Evolutionary conservation across 2,888 invertebrate genomes (phyloP).

Genomic region (Caenorhabditis sulstoni): DNA sequence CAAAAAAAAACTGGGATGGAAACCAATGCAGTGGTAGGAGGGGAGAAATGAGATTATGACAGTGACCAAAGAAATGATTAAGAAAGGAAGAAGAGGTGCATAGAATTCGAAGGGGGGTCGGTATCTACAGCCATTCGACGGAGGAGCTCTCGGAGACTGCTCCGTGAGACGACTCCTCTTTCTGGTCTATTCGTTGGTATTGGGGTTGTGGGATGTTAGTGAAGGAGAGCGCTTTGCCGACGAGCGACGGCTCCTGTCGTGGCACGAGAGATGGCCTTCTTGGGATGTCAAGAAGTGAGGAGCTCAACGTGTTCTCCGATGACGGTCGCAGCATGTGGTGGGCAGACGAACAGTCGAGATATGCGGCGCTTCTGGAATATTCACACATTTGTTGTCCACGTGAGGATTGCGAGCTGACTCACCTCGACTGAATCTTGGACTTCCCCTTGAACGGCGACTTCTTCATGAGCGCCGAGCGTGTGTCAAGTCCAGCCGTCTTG

Average conservation of each 20-base stretch:
- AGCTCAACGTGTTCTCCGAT: slow-evolving; percentile 45
- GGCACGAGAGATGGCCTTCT: slow-evolving; percentile 57
- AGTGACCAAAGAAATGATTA: slow-evolving; percentile 1
- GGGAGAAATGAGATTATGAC: not conserved
- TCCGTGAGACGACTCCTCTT: slow-evolving; percentile 56
- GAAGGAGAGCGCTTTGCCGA: slow-evolving; percentile 61
- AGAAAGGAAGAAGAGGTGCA: slow-evolving; percentile 11
- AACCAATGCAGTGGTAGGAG: too few species aligned
- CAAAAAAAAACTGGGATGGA: not conserved
- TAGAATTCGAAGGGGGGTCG: not conserved
- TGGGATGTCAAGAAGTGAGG: slow-evolving; percentile 63
- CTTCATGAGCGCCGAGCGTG: slow-evolving; percentile 70
- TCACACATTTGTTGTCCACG: not conserved
- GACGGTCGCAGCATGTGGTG: slow-evolving; percentile 54
- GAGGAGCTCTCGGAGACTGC: slow-evolving; percentile 63
- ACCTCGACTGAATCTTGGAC: slow-evolving; percentile 74
- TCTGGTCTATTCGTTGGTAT: slow-evolving; percentile 59
- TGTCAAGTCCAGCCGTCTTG: slow-evolving; percentile 74
- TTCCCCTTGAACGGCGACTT: slow-evolving; percentile 74
- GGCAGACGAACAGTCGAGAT: slow-evolving; percentile 57
- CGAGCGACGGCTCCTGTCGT: slow-evolving; percentile 59
- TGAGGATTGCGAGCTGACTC: slow-evolving; percentile 5
- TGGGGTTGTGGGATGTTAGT: slow-evolving; percentile 56
- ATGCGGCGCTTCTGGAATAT: slow-evolving; percentile 61
- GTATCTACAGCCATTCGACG: slow-evolving; percentile 69